Base-by-base conservation (phyloP, 2,888 invertebrate species). In the Sminthurides aquaticus region DNA sequence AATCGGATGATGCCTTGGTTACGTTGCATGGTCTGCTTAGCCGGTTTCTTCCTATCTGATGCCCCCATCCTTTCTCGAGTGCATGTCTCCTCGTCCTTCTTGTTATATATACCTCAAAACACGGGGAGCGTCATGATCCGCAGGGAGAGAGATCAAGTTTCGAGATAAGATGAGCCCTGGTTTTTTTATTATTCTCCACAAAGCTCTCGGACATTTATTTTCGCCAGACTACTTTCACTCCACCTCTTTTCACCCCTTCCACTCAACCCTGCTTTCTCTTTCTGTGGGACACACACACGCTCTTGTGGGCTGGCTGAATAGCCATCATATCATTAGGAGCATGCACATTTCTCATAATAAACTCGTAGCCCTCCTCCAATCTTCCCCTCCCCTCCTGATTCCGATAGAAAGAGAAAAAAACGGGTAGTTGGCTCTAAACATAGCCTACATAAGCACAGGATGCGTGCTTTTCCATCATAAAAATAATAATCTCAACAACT, bases 401-500 rank as follows among this genome's bases (percentile, higher is more conserved):
- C 43, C 43, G 43, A 34, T 34, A 15, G 43, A 15, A 11, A 15
- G 43, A n/a, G n/a, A n/a, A n/a, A 34, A 34, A 34, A 15, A 15
- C 43, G 43, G 43, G 43, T n/a, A n/a, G n/a, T n/a, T n/a, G n/a
- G 15, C 43, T 5, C 43, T 34, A 34, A 34, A 34, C 43, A 34
- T 15, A 34, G 43, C 15, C 43, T 34, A 11, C 15, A 15, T 15
- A 20, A 11, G 18, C 55, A 60, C 54, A 43, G 60, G 57, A 60
- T 67, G 71, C 71, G 71, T 71, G 71, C 63, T 60, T 58, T 61
- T 55, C 65, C 57, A 49, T 64, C 71, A 71, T 71, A 71, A 71
- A 68, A 71, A 69, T 66, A 62, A 68, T 70, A 70, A 68, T 68
- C 68, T 69, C 43, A 34, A 34, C 43, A 34, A 34, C 8, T 34